Conservation (phyloP, 1,140 invertebrate genomes). For the Halesus radiatus region DNA sequence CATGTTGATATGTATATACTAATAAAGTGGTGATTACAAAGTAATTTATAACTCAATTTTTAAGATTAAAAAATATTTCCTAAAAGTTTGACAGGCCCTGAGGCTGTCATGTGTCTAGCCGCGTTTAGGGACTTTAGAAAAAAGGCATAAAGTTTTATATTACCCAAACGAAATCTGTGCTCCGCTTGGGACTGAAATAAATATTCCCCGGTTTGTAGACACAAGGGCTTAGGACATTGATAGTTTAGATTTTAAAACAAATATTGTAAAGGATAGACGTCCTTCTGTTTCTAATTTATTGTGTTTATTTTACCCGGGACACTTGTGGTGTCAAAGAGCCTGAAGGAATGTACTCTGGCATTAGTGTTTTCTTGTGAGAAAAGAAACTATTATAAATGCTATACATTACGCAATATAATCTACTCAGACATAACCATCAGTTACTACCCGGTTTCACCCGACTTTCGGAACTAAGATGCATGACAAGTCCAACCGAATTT, state of each 20-base stretch:
- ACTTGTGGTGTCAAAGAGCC: background rate
- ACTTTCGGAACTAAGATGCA: too few species aligned
- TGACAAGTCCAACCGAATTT: too few species aligned
- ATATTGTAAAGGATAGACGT: constrained; percentile 16
- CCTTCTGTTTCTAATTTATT: constrained; percentile 23
- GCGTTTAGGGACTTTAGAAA: constrained; percentile 31
- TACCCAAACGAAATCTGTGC: constrained; percentile 39
- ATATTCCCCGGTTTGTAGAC: constrained; percentile 17
- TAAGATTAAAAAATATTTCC: background rate
- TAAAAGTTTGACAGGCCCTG: constrained; percentile 13
- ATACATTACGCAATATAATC: too few species aligned
- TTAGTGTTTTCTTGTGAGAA: background rate
- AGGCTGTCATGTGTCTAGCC: constrained; percentile 31
- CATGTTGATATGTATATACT: too few species aligned
- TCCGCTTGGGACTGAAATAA: constrained; percentile 26
- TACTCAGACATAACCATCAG: too few species aligned
- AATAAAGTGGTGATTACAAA: too few species aligned
- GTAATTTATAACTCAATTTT: too few species aligned
- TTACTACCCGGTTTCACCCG: too few species aligned
- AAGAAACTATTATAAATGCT: too few species aligned
- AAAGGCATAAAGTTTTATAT: constrained; percentile 41
- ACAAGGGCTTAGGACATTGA: constrained; percentile 26
- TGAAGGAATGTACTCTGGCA: background rate
- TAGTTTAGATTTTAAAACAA: constrained; percentile 33
- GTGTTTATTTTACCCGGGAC: background rate